These are phyloP conservation scores for Erethizon dorsatum DNA, from an alignment of 2,797 vertebrate species.

Conservation along the genomic window DNA sequence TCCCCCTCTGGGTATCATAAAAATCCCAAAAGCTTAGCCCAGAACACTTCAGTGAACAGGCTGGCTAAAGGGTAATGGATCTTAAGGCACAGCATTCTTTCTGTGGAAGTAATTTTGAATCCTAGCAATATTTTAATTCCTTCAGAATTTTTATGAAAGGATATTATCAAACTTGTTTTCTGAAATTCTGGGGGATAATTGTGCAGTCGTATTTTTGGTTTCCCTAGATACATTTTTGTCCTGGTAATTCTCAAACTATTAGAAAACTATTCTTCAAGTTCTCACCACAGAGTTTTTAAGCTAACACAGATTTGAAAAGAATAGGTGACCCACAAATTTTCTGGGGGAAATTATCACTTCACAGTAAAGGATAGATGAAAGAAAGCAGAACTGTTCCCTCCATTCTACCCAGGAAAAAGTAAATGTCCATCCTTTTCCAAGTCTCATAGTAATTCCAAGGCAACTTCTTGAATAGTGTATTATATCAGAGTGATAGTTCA, in stretches of 20 bases:
- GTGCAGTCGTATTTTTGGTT: neutral
- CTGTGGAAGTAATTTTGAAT: neutral
- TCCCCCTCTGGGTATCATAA: accelerated
- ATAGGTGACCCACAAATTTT: slow-evolving; percentile 45
- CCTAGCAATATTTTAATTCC: neutral
- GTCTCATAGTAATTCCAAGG: slow-evolving; percentile 54
- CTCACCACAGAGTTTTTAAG: slow-evolving; percentile 42
- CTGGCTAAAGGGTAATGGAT: neutral
- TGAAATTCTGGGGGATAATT: slow-evolving; percentile 33
- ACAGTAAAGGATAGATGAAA: slow-evolving; percentile 53
- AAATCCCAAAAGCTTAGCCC: neutral
- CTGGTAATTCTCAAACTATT: slow-evolving; percentile 31
- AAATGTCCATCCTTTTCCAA: neutral
- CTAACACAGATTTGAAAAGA: slow-evolving; percentile 44
- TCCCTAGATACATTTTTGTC: neutral
- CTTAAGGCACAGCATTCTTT: neutral
- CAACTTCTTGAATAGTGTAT: slow-evolving; percentile 75
- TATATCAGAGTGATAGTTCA: slow-evolving; percentile 73
- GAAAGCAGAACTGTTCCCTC: slow-evolving; percentile 74
- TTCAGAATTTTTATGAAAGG: slow-evolving; percentile 45
- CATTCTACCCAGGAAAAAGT: neutral
- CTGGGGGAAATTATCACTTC: neutral
- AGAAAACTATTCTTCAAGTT: neutral
- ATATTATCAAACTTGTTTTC: slow-evolving; percentile 26
- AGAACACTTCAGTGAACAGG: neutral